These are phyloP conservation scores for Strigamia crassipes DNA, from an alignment of 2,888 invertebrate species.

Conservation along the genomic window DNA sequence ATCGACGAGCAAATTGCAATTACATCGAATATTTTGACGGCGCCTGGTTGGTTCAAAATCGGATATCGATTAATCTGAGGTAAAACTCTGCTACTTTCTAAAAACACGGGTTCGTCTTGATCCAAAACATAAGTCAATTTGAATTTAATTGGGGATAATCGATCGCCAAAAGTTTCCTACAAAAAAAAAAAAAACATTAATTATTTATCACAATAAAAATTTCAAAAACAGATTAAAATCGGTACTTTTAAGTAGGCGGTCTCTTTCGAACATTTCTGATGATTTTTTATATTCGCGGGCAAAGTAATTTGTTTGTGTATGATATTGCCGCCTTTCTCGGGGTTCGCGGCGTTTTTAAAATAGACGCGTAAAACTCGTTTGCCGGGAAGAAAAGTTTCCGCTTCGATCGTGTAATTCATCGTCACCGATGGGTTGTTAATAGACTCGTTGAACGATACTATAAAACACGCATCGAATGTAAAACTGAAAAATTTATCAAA, in stretches of 20 bases:
- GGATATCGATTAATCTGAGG: conserved; percentile 79
- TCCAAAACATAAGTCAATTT: conserved; percentile 81
- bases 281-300: conserved; percentile 52
- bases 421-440: conserved; percentile 15
- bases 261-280: conserved; percentile 72
- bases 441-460: conserved; percentile 59
- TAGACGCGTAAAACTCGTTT: conserved; percentile 81
- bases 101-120: conserved; percentile 66
- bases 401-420: conserved; percentile 76
- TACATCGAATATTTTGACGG: conserved; percentile 70
- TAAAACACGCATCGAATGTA: conserved; percentile 81
- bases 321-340: conserved; percentile 55
- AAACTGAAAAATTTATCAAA: conserved; percentile 64
- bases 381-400: conserved; percentile 72
- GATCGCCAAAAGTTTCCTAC: conserved; percentile 79
- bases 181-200: conserved; percentile 48
- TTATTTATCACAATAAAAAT: conserved; percentile 43
- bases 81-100: conserved; percentile 64
- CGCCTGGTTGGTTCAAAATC: conserved; percentile 84
- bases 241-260: conserved; percentile 78
- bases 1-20: too few species aligned
- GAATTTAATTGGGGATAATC: conserved; percentile 84
- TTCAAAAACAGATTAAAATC: conserved; percentile 48
- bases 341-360: conserved; percentile 65
- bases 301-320: conserved; percentile 55